A percentile compares a stretch with the other conserved stretches of the same genome.
These are phyloP conservation scores for Habropoda laboriosa DNA, from an alignment of 1,140 invertebrate genomes.

Conservation along the genomic window DNA sequence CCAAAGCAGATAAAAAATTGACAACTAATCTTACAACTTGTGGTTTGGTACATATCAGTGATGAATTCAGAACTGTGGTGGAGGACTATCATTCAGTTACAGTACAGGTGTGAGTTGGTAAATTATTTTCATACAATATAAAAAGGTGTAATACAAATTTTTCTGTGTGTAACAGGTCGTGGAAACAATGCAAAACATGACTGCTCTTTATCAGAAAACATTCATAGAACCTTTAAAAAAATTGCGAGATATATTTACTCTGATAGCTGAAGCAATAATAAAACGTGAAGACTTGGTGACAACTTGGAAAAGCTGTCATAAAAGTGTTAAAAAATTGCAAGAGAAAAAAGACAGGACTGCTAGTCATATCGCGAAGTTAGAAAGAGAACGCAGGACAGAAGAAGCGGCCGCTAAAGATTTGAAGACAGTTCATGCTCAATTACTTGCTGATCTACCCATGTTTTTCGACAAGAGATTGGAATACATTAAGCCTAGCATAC, in stretches of 20 bases:
- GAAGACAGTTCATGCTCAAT: conserved; percentile 70
- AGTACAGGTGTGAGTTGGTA: conserved; percentile 74
- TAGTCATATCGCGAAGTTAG: conserved; percentile 77
- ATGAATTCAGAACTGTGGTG: conserved; percentile 76
- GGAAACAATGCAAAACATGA: conserved; percentile 73
- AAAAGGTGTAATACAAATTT: not conserved
- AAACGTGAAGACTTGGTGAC: conserved; percentile 77
- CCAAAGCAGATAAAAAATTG: conserved; percentile 75
- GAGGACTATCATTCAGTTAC: conserved; percentile 80
- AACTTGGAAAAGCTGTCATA: conserved; percentile 72
- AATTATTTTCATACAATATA: not conserved
- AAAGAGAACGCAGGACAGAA: conserved; percentile 72
- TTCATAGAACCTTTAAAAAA: conserved; percentile 80
- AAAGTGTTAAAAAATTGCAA: conserved; percentile 76
- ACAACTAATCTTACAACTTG: conserved; percentile 76
- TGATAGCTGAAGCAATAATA: conserved; percentile 70
- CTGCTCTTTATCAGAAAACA: conserved; percentile 70
- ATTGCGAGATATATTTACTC: conserved; percentile 74
- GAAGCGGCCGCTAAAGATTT: conserved; percentile 75
- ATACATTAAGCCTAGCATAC: conserved; percentile 78
- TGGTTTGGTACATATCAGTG: conserved; percentile 72
- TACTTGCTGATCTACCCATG: conserved; percentile 73
- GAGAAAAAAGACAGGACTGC: conserved; percentile 79
- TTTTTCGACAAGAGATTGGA: conserved; percentile 78
- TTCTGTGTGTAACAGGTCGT: conserved; percentile 68